Evolutionary conservation across 2,888 invertebrate species (phyloP), one percentile per base, ranked within the genome.

Genomic region (Drosophila dives): DNA sequence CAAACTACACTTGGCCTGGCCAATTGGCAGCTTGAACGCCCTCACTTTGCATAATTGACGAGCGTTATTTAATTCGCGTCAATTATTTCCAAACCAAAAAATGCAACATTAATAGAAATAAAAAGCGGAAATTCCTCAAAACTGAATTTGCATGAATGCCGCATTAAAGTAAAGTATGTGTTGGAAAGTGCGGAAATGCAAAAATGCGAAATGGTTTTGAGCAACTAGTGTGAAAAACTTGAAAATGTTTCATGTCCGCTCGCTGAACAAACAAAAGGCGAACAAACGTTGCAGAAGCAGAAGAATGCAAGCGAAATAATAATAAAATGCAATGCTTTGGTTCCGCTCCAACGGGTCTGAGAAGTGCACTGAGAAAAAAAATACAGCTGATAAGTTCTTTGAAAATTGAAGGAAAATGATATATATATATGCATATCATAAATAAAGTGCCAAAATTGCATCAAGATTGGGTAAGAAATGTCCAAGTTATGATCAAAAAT

Each of bases 181-280:
- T 56, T 58, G 71, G 64, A 66, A 83, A 77, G 69, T 68, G 78
- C 86, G 84, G 84, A 85, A 85, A 89, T 86, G 82, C 79, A 77
- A 81, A 84, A 67, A 56, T 81, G 59, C 61, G 54, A 80, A 83
- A 87, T 67, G 67, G 54, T 73, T 72, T 50, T 55, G 4, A 38
- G 69, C 76, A 71, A 65, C 60, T 62, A 79, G 87, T 86, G 84
- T 79, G 84, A 79, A 89, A 75, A 77, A 59, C 53, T 62, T 71
- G 72, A 42, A 79, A 81, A 78, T 62, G 64, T 73, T 85, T 71
- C 72, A 79, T 69, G 64, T 69, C 70, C 68, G 69, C 50, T 67
- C 17, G 50, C 62, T 55, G 61, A 59, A 70, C 63, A 64, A 81
- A 77, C 72, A 77, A 74, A 75, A 45, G 33, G 32, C 56, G 20